Conservation (phyloP, 2,797 vertebrate genomes). For the Poeciliopsis presidionis region DNA sequence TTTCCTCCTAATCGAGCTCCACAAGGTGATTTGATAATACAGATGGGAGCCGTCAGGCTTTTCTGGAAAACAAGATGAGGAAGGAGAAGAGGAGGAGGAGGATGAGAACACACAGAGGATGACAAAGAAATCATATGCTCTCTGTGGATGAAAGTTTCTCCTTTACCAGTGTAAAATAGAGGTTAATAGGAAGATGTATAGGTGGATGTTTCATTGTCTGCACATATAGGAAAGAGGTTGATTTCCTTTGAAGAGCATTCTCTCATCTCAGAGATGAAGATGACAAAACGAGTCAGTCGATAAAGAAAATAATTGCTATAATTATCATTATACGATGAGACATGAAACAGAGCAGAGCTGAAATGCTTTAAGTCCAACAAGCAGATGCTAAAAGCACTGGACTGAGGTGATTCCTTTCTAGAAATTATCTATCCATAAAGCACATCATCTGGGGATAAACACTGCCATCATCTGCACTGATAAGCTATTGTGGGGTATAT, state of each 20-base stretch:
- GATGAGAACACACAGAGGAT: constrained; percentile 35
- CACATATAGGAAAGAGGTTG: constrained; percentile 12
- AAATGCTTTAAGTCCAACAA: constrained; percentile 12
- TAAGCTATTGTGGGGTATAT: constrained; percentile 48
- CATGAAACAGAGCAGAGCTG: constrained; percentile 14
- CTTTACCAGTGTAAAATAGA: constrained; percentile 33
- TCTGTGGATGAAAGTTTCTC: constrained; percentile 34
- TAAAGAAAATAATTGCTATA: constrained; percentile 21
- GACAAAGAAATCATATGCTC: constrained; percentile 38
- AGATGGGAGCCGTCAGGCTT: constrained; percentile 64
- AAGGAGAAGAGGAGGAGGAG: constrained; percentile 49
- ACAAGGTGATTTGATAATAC: constrained; percentile 65
- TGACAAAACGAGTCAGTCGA: constrained; percentile 9
- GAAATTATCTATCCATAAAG: not conserved
- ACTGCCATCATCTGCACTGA: constrained; percentile 23
- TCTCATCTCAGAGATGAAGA: constrained; percentile 17
- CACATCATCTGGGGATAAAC: constrained; percentile 12
- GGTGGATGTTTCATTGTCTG: constrained; percentile 17
- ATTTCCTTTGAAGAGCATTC: constrained; percentile 25
- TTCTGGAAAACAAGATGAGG: constrained; percentile 44
- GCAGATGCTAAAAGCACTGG: not conserved
- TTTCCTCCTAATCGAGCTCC: constrained; percentile 57
- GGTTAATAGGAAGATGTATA: constrained; percentile 15
- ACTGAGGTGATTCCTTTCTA: not conserved
- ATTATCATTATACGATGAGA: constrained; percentile 22